These are phyloP conservation scores for Calameuta idolon DNA, from an alignment of 2,888 invertebrate genomes.

Conservation along the genomic window DNA sequence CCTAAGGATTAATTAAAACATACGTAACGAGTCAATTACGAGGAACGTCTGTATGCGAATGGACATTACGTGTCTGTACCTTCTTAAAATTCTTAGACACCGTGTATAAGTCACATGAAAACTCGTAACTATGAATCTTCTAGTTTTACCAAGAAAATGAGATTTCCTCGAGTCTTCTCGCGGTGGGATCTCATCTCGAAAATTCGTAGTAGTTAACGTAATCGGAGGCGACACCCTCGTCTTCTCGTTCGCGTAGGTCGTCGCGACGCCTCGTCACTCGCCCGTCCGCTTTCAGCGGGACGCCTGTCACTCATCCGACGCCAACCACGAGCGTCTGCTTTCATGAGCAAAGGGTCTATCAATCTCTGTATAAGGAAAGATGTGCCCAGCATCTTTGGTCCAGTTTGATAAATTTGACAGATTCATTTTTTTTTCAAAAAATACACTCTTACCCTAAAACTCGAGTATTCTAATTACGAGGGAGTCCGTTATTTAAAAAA, in stretches of 20 bases:
- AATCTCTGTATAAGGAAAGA: not conserved
- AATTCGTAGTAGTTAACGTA: constrained; percentile 51
- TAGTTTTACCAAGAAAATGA: not conserved
- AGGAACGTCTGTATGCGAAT: not conserved
- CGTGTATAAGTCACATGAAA: not conserved
- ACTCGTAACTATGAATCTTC: not conserved
- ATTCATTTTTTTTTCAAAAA: not conserved
- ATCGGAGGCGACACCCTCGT: constrained; percentile 55
- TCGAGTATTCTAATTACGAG: not conserved
- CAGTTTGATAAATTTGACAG: not conserved
- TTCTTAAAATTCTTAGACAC: not conserved
- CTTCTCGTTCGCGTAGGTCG: constrained; percentile 44
- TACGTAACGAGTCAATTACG: not conserved
- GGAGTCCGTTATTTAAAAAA: not conserved
- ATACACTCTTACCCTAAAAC: not conserved
- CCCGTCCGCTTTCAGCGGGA: constrained; percentile 56
- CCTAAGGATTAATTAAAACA: not conserved
- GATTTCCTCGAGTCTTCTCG: not conserved
- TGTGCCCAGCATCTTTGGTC: not conserved
- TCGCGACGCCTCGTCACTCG: constrained; percentile 60
- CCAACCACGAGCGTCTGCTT: not conserved
- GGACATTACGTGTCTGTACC: not conserved
- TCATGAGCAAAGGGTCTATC: not conserved
- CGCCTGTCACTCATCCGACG: constrained; percentile 52
- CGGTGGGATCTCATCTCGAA: constrained; percentile 13